Conservation (phyloP, 2,888 invertebrate species). For the Punctoribates punctum region DNA sequence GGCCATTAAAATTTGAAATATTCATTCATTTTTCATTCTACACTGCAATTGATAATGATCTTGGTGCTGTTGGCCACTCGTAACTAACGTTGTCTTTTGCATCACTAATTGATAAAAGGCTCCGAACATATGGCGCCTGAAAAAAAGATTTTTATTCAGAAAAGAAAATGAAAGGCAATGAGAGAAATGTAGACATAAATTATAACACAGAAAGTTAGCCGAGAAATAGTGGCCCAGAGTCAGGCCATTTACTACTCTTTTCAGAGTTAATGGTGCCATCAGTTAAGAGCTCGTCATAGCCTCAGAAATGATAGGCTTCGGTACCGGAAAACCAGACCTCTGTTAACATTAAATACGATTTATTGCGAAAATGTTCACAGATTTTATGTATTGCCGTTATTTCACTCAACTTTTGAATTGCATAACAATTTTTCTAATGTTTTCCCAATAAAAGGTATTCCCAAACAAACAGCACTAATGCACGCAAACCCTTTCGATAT, state of each 20-base stretch:
- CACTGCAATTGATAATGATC: too few relatives aligned
- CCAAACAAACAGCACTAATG: too few relatives aligned
- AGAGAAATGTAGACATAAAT: slow-evolving; percentile 20
- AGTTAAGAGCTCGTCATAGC: neutral
- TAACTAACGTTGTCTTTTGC: neutral
- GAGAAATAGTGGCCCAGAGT: slow-evolving; percentile 12
- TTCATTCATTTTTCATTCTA: too few relatives aligned
- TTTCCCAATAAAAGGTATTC: too few relatives aligned
- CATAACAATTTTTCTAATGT: neutral
- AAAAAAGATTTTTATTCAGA: neutral
- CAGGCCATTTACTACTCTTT: neutral
- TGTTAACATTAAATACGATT: too few relatives aligned
- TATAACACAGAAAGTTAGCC: neutral
- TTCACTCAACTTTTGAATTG: neutral
- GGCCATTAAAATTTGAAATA: too few relatives aligned
- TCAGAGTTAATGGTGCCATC: neutral
- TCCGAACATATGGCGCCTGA: slow-evolving; percentile 22
- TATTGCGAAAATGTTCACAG: neutral
- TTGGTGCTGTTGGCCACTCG: neutral
- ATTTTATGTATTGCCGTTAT: neutral
- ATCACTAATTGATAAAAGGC: slow-evolving; percentile 19
- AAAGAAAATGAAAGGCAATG: neutral
- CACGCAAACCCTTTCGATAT: too few relatives aligned
- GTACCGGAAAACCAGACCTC: slow-evolving; percentile 10
- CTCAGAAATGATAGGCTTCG: neutral